Percentiles rank a stretch among this genome's conserved stretches.
Evolutionary conservation across 2,113 vertebrate genomes (phyloP).

Genomic region (Chionomys nivalis): DNA sequence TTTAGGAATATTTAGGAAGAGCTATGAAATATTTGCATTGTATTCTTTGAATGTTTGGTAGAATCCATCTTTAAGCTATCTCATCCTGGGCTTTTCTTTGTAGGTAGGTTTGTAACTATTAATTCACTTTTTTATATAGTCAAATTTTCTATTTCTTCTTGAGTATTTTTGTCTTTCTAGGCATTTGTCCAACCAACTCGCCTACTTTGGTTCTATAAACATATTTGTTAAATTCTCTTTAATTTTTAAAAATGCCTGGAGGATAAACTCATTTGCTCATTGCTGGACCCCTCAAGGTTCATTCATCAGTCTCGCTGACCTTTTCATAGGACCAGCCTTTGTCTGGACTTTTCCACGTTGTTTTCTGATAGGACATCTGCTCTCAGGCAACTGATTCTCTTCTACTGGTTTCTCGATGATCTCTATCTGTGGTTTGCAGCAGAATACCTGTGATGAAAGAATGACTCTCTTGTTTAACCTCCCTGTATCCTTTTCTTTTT

Average conservation of each 20-base stretch:
- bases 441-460: background rate
- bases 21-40: background rate
- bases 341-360: background rate
- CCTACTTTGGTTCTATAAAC: background rate
- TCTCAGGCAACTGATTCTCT: background rate
- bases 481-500: background rate
- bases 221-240: background rate
- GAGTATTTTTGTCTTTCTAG: slow-evolving; percentile 26
- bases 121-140: background rate
- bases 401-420: background rate
- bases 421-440: background rate
- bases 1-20: background rate
- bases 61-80: background rate
- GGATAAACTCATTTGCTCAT: background rate
- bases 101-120: slow-evolving; percentile 28
- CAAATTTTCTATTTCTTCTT: slow-evolving; percentile 19
- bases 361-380: background rate
- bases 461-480: background rate
- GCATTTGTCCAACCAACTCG: slow-evolving; percentile 27
- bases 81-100: background rate
- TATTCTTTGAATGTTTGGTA: background rate
- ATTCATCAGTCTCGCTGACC: background rate
- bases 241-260: background rate
- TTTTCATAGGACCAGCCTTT: background rate
- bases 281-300: background rate